Evolutionary conservation across 2,888 invertebrate genomes (phyloP), one percentile per base, ranked within the genome.

Genomic region (Xylota segnis): DNA sequence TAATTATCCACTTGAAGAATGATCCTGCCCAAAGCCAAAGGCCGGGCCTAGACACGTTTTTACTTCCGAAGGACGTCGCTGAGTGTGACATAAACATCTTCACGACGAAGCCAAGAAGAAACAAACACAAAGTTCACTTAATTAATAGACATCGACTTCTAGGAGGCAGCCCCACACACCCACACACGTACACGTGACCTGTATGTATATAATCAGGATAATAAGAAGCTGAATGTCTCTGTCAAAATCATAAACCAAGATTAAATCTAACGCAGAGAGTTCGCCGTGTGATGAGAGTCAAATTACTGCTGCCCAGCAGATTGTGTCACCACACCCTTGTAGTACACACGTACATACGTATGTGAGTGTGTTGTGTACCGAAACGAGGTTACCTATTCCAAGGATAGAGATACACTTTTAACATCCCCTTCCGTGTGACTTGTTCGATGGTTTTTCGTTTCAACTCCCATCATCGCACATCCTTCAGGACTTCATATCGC

Each of bases 191-290:
- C 70, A 34, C 47, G 43, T 32, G 14, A 10, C 16, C 12, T 45
- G 37, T 74, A 27, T 14, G 12, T n/a, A 18, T 77, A 72, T 52
- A 83, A 83, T 83, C 71, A 68, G 72, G 82, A 82, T 86, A 86
- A 86, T 82, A 72, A 77, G 86, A 76, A 76, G 68, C 86, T 72
- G 76, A 77, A 72, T 72, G 86, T 77, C 58, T 50, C 66, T 86
- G 86, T 86, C 86, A 86, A 72, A 82, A 82, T 82, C 86, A 86
- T 82, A 77, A 61, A 68, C 82, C 47, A n/a, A 82, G 86, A 86
- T 86, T 86, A 82, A 86, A 86, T 71, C 84, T 68, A 76, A 47
- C 65, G 34, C 43, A 52, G 27, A 16, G 27, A 27, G 37, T 50
- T 34, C 56, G 27, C 16, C 54, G 52, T 71, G 56, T 71, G 56